phyloP scores from a whole-genome alignment of 2,113 vertebrate species.

The Corythornis madagascariensis region DNA sequence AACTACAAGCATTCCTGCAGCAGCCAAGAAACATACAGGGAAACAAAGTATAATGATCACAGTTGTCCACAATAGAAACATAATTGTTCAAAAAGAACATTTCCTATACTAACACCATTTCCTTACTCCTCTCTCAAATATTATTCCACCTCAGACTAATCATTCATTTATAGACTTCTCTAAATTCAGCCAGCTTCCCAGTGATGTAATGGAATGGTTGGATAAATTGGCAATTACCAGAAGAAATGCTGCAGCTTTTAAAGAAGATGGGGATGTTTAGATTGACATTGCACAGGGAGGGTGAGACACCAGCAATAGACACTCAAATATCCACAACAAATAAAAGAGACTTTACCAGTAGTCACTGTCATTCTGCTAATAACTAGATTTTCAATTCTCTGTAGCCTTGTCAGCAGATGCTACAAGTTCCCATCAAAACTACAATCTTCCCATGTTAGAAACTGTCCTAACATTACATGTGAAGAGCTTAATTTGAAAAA shows the following conservation, averaged over 20 bases:
- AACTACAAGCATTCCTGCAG: not conserved
- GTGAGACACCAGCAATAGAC: not conserved
- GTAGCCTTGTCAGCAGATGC: not conserved
- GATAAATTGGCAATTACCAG: not conserved
- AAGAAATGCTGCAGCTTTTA: not conserved
- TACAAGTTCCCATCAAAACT: not conserved
- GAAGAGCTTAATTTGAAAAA: constrained; percentile 17
- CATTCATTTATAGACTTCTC: not conserved
- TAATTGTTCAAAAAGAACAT: not conserved
- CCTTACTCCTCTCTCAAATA: not conserved
- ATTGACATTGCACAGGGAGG: not conserved
- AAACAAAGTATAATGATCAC: not conserved
- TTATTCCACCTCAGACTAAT: not conserved
- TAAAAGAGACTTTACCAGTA: not conserved
- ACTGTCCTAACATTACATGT: not conserved
- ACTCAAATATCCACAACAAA: not conserved
- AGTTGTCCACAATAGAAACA: not conserved
- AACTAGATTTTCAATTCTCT: not conserved
- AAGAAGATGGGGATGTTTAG: not conserved
- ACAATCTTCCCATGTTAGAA: not conserved
- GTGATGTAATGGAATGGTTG: not conserved
- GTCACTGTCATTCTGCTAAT: not conserved
- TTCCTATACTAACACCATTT: not conserved
- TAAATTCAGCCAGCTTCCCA: not conserved
- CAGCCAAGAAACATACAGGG: not conserved